These are phyloP conservation scores for Phortica okadai DNA, from an alignment of 2,888 invertebrate species.

Conservation along the genomic window DNA sequence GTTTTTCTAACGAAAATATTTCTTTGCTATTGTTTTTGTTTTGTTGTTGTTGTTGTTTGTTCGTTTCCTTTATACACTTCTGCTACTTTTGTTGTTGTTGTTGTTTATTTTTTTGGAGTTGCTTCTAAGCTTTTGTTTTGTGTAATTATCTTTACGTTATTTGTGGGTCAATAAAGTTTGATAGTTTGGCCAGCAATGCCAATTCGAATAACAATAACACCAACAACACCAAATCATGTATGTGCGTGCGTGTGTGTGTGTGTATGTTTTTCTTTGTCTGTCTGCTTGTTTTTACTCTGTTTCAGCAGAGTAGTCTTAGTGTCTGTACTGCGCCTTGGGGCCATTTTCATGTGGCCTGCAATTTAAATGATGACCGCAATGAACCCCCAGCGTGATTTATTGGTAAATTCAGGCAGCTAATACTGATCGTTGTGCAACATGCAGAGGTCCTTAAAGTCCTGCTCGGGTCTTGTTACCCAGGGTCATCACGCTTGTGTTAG, in stretches of 20 bases:
- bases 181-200: conserved; percentile 52
- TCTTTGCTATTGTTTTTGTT: conserved; percentile 29
- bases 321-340: conserved; percentile 40
- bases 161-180: conserved; percentile 69
- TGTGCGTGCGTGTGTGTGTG: conserved; percentile 44
- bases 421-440: conserved; percentile 30
- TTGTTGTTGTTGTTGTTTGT: neutral
- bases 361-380: conserved; percentile 32
- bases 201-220: neutral
- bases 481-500: neutral
- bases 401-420: conserved; percentile 24
- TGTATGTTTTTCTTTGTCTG: conserved; percentile 40
- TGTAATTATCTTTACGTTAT: conserved; percentile 70
- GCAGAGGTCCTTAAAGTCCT: conserved; percentile 7
- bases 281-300: conserved; percentile 23
- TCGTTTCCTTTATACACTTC: conserved; percentile 29
- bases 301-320: conserved; percentile 20
- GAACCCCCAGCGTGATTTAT: conserved; percentile 18
- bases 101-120: neutral
- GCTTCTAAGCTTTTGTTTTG: conserved; percentile 52
- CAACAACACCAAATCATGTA: neutral
- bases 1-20: conserved; percentile 50
- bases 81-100: neutral
- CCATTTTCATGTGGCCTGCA: conserved; percentile 27
- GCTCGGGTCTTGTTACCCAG: neutral